Percentiles rank a stretch among this genome's conserved stretches.
Conservation (phyloP, 2,113 vertebrate species). For the Halcyon malimbica region DNA sequence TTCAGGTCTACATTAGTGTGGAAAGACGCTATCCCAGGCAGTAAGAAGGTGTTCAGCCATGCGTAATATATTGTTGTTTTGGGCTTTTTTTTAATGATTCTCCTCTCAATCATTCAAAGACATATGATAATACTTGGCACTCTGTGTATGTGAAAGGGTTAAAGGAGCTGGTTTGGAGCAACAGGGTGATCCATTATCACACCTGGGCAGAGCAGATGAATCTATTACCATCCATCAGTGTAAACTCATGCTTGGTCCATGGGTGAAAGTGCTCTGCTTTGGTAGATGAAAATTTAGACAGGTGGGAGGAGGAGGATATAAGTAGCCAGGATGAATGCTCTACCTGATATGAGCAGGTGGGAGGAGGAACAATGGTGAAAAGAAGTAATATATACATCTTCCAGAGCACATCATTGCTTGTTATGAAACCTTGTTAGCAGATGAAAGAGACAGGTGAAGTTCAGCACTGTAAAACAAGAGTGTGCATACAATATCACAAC, state of each 20-base stretch:
- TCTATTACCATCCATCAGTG: not conserved
- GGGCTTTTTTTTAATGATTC: not conserved
- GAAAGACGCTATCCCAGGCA: not conserved
- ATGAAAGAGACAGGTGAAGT: slow-evolving; percentile 54
- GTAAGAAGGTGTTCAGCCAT: not conserved
- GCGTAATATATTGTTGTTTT: not conserved
- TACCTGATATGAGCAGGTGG: not conserved
- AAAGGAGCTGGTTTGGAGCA: not conserved
- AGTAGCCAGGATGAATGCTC: not conserved
- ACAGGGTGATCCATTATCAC: not conserved
- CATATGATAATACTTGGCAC: not conserved
- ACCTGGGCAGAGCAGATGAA: not conserved
- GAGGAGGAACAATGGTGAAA: slow-evolving; percentile 19
- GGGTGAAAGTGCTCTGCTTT: not conserved
- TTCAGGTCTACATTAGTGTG: not conserved
- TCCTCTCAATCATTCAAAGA: not conserved
- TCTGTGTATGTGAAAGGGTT: not conserved
- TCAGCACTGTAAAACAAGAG: not conserved
- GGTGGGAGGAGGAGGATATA: not conserved
- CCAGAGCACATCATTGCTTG: not conserved
- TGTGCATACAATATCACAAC: not conserved
- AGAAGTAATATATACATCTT: not conserved
- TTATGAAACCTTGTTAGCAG: slow-evolving; percentile 51
- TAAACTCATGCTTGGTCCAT: not conserved
- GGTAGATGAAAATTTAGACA: not conserved